Evolutionary conservation across 2,888 invertebrate species (phyloP).

Genomic region (Syrista parreyssii): DNA sequence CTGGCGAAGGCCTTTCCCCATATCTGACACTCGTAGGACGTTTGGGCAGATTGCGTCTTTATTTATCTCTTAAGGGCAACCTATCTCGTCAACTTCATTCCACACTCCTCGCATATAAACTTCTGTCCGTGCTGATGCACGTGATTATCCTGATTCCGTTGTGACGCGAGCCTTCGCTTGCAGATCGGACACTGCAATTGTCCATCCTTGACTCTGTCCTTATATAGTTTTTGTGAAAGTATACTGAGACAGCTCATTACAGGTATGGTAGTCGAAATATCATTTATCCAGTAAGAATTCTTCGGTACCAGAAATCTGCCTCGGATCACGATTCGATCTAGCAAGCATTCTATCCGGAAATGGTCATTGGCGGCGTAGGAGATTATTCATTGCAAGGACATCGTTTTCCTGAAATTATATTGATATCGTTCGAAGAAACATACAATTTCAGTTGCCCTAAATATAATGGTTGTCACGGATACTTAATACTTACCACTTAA

Average conservation of each 20-base stretch:
- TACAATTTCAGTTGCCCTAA: no score
- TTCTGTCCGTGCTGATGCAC: conserved; percentile 15
- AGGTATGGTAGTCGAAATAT: no score
- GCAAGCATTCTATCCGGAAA: no score
- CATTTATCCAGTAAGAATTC: background rate
- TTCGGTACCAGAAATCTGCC: no score
- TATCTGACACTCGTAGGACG: conserved; percentile 7
- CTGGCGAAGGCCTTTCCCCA: conserved; percentile 11
- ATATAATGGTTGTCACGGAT: no score
- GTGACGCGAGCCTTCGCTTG: conserved; percentile 3
- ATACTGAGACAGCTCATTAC: conserved; percentile 10
- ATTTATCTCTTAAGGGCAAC: conserved; percentile 1
- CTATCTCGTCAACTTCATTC: conserved; percentile 9
- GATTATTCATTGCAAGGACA: no score
- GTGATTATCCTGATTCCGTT: conserved; percentile 9
- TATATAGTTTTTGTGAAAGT: conserved; percentile 9
- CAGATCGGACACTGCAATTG: conserved; percentile 14
- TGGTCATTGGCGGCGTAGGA: no score
- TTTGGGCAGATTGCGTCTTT: conserved; percentile 7
- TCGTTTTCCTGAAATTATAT: no score
- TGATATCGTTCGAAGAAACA: no score
- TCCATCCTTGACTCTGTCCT: conserved; percentile 6
- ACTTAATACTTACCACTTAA: no score
- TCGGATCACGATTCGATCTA: no score
- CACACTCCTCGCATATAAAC: conserved; percentile 14